Evolutionary conservation across 2,797 vertebrate species (phyloP).

Genomic region (Microctenopoma lineatum): DNA sequence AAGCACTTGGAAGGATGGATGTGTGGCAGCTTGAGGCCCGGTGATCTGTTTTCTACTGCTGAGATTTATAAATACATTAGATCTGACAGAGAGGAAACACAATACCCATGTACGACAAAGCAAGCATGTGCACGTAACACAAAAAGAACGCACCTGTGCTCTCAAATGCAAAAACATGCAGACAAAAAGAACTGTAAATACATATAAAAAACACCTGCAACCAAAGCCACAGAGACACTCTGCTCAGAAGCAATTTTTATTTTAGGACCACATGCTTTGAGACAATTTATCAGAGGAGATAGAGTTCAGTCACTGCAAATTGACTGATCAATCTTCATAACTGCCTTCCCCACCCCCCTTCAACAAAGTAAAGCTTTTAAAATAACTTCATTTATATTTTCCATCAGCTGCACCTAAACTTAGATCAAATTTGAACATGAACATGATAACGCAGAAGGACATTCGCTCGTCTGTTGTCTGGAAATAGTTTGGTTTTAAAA

Average conservation of each 20-base stretch:
- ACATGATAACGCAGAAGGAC: too few species aligned
- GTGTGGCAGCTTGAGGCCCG: constrained; percentile 63
- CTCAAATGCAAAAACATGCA: background rate
- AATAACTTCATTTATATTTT: constrained; percentile 46
- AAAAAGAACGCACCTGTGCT: constrained; percentile 31
- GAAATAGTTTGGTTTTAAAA: too few species aligned
- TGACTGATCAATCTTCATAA: constrained; percentile 79
- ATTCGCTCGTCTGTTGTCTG: too few species aligned
- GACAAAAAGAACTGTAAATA: constrained; percentile 1
- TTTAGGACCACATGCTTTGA: constrained; percentile 63
- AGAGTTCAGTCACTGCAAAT: constrained; percentile 71
- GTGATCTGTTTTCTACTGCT: constrained; percentile 67
- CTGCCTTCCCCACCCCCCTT: constrained; percentile 42
- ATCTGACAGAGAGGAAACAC: constrained; percentile 57
- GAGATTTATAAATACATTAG: constrained; percentile 70
- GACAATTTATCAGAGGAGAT: constrained; percentile 59
- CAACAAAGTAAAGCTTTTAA: constrained; percentile 39
- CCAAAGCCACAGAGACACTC: constrained; percentile 20
- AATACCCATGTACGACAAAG: constrained; percentile 9
- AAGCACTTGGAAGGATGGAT: constrained; percentile 67
- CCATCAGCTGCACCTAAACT: constrained; percentile 40
- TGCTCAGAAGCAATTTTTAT: constrained; percentile 54
- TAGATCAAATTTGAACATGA: background rate
- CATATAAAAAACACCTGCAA: constrained; percentile 43
- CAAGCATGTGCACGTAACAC: background rate